A percentile compares a stretch with the other conserved stretches of the same genome.
These are phyloP conservation scores for Cottoperca gobio DNA, from an alignment of 2,797 vertebrate species.

Conservation along the genomic window DNA sequence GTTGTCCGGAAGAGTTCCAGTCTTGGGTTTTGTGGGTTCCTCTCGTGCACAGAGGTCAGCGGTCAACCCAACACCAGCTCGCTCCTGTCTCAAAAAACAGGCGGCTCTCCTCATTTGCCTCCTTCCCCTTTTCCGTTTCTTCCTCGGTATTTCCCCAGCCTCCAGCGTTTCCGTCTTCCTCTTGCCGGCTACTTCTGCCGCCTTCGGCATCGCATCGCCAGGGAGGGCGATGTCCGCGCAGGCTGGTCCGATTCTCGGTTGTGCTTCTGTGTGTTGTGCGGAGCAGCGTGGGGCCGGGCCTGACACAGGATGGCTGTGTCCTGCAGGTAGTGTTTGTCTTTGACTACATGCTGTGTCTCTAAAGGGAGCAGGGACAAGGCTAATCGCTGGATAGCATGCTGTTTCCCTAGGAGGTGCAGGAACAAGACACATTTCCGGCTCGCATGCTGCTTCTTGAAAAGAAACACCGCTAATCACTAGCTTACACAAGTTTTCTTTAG, in stretches of 20 bases:
- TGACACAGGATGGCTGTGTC: constrained; percentile 31
- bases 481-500: constrained; percentile 46
- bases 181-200: constrained; percentile 22
- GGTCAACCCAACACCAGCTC: background rate
- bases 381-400: constrained; percentile 68
- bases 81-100: background rate
- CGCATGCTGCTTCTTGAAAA: constrained; percentile 39
- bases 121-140: constrained; percentile 61
- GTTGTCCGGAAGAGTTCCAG: background rate
- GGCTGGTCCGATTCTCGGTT: constrained; percentile 31
- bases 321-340: constrained; percentile 69
- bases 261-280: constrained; percentile 33
- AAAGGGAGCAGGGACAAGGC: constrained; percentile 55
- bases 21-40: background rate
- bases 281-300: constrained; percentile 45
- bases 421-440: constrained; percentile 50
- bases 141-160: constrained; percentile 11
- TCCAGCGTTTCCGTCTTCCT: constrained; percentile 40
- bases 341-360: constrained; percentile 56
- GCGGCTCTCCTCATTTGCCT: constrained; percentile 40
- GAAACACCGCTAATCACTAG: constrained; percentile 60
- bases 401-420: constrained; percentile 45
- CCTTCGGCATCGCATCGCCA: background rate
- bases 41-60: background rate
- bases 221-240: constrained; percentile 15